Evolutionary conservation across 2,888 invertebrate species (phyloP).

Genomic region (Cyclophora albipunctata): DNA sequence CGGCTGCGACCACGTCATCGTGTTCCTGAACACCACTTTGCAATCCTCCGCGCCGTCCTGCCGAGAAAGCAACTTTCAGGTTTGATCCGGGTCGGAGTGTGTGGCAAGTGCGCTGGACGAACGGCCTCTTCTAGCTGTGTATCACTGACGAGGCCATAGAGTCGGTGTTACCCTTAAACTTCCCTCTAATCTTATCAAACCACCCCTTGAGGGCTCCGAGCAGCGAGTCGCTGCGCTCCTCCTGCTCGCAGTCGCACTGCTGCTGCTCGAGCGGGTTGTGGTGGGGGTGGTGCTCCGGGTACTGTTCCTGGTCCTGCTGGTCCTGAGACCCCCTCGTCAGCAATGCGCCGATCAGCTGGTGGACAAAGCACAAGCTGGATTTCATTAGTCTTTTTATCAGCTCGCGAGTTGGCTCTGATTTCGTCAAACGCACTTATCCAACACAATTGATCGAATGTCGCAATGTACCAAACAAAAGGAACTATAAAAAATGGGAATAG

Average conservation of each 20-base stretch:
- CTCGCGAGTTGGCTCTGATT: conserved; percentile 54
- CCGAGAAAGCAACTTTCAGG: conserved; percentile 48
- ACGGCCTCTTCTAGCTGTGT: conserved; percentile 18
- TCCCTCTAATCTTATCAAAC: conserved; percentile 36
- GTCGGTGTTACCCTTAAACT: conserved; percentile 32
- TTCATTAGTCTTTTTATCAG: conserved; percentile 63
- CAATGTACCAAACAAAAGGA: conserved; percentile 16
- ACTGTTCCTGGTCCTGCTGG: conserved; percentile 7
- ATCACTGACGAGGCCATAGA: conserved; percentile 27
- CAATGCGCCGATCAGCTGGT: conserved; percentile 56
- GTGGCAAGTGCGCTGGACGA: conserved; percentile 63
- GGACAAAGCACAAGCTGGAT: conserved; percentile 70
- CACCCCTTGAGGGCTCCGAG: conserved; percentile 42
- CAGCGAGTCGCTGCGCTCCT: conserved; percentile 7
- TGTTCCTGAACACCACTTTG: conserved; percentile 29
- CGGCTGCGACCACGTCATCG: conserved; percentile 19
- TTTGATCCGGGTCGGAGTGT: conserved; percentile 16
- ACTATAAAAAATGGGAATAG: too few species aligned
- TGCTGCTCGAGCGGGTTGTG: conserved; percentile 2
- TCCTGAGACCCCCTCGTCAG: conserved; percentile 17
- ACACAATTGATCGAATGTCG: conserved; percentile 30
- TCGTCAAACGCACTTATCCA: conserved; percentile 68
- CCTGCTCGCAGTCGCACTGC: conserved; percentile 8
- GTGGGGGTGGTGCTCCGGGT: too few species aligned
- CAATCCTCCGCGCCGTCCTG: conserved; percentile 49